These are phyloP conservation scores for Lophius americanus DNA, from an alignment of 2,797 vertebrate species.

Conservation along the genomic window DNA sequence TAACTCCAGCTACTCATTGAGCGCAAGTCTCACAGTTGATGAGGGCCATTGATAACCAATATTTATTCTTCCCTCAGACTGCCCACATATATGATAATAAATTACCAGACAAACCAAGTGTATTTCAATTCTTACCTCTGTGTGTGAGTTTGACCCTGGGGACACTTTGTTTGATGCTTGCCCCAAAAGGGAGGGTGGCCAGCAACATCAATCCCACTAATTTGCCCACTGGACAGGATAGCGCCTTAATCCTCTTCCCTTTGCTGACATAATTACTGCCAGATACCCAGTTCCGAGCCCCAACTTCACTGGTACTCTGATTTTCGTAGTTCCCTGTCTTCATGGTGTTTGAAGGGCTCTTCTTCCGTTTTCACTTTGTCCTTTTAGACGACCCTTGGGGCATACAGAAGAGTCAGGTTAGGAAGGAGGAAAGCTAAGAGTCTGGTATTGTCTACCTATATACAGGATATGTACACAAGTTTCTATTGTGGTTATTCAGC, in stretches of 20 bases:
- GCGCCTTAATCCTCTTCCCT: constrained; percentile 70
- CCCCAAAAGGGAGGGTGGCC: constrained; percentile 79
- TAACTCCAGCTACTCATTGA: background rate
- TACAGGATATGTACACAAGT: constrained; percentile 58
- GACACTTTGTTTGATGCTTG: constrained; percentile 88
- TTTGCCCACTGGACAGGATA: constrained; percentile 69
- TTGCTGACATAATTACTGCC: constrained; percentile 54
- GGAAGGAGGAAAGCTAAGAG: constrained; percentile 66
- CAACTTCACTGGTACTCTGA: constrained; percentile 38
- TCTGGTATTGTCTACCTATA: constrained; percentile 59
- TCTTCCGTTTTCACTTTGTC: constrained; percentile 53
- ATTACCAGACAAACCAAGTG: constrained; percentile 2
- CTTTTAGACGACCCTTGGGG: constrained; percentile 66
- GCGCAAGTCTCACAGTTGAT: background rate
- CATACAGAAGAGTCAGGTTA: constrained; percentile 62
- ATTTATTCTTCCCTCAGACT: constrained; percentile 1
- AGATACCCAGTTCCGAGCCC: constrained; percentile 46
- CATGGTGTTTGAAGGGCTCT: constrained; percentile 57
- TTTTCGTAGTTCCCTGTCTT: constrained; percentile 47
- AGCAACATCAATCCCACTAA: constrained; percentile 81
- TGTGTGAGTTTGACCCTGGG: constrained; percentile 92
- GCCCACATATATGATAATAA: background rate
- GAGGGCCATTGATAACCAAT: background rate
- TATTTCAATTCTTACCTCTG: constrained; percentile 86
- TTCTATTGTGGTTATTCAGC: constrained; percentile 66